phyloP scores from a whole-genome alignment of 1,140 invertebrate genomes.

The Hetaerina americana region DNA sequence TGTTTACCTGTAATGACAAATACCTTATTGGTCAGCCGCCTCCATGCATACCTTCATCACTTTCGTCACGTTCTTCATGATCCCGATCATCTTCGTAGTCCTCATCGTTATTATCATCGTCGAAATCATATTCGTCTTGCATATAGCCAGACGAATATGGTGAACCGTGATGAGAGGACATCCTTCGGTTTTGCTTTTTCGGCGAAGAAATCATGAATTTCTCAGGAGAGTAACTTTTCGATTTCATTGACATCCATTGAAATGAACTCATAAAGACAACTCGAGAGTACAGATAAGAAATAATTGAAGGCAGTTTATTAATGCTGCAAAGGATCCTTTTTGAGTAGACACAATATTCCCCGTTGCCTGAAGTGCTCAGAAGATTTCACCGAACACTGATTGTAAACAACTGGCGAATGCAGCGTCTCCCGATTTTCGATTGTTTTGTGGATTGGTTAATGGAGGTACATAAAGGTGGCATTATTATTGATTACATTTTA shows the following conservation, averaged over 20 bases:
- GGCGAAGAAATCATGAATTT: not conserved
- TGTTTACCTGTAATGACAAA: not conserved
- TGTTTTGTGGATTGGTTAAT: not conserved
- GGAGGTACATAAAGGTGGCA: too few species aligned
- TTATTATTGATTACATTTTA: too few species aligned
- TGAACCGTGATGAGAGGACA: constrained; percentile 19
- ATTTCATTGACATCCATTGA: constrained; percentile 2
- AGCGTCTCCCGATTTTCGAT: not conserved
- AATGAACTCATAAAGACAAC: not conserved
- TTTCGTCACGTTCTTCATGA: constrained; percentile 34
- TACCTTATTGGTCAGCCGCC: not conserved
- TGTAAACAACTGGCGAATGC: too few species aligned
- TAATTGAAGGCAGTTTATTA: too few species aligned
- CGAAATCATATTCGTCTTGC: constrained; percentile 34
- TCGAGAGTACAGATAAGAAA: not conserved
- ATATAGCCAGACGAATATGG: constrained; percentile 25
- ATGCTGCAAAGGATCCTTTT: too few species aligned
- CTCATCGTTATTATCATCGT: constrained; percentile 22
- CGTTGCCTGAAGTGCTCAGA: too few species aligned
- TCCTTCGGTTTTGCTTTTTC: constrained; percentile 4
- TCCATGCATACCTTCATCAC: constrained; percentile 32
- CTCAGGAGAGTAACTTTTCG: constrained; percentile 2
- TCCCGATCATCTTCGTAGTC: constrained; percentile 18
- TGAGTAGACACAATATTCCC: too few species aligned
- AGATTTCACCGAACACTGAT: too few species aligned